These are phyloP conservation scores for Sebastes matsubarae DNA, from an alignment of 2,797 vertebrate species.

Conservation along the genomic window DNA sequence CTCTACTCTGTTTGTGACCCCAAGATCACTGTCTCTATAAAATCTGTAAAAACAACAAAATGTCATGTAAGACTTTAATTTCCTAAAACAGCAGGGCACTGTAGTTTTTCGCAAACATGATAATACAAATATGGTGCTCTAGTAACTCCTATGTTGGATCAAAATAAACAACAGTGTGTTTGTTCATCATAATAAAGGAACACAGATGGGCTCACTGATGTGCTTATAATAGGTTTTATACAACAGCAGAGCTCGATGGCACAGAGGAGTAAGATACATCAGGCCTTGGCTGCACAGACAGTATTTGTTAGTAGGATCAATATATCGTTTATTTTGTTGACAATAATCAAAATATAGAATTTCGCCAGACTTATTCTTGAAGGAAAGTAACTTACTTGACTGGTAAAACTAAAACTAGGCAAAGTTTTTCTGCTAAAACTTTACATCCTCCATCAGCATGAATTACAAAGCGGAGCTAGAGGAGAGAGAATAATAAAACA, in stretches of 20 bases:
- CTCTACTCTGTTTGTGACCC: neutral
- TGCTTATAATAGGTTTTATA: neutral
- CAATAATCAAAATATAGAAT: neutral
- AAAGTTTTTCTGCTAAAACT: neutral
- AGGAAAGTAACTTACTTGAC: neutral
- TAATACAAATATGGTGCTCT: neutral
- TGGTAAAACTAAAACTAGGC: neutral
- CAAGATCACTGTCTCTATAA: neutral
- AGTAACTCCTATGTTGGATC: neutral
- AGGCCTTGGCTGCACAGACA: neutral
- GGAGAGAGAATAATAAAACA: neutral
- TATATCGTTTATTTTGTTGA: neutral
- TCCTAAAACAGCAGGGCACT: neutral
- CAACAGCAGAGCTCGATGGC: neutral
- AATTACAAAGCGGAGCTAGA: neutral
- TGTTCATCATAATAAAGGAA: neutral
- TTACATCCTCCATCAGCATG: neutral
- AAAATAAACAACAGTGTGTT: neutral
- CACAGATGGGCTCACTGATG: neutral
- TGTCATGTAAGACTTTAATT: neutral
- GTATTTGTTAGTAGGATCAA: neutral
- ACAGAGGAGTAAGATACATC: neutral
- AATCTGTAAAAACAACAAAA: neutral
- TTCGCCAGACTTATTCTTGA: neutral
- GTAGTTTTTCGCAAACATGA: too few relatives aligned